These are phyloP conservation scores for sheep (Ovis aries) DNA, from an alignment of 2,113 vertebrate species.

Conservation along the genomic window ARS-UI_Ramb_v3.0 NC_056074.1:3917501-3918000, in stretches of 20 bases:
- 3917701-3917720: slow-evolving; percentile 8
- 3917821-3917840: neutral
- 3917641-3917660: neutral
- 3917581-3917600: neutral
- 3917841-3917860: neutral
- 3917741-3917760: slow-evolving; percentile 12
- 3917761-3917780: neutral
- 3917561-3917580: neutral
- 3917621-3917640: neutral
- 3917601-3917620: neutral
- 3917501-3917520: neutral
- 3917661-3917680: neutral
- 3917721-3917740: neutral
- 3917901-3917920: neutral
- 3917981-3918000: neutral
- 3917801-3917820: neutral
- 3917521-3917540: neutral
- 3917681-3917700: neutral
- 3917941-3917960: neutral
- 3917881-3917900: neutral
- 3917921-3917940: neutral
- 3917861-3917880: neutral
- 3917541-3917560: neutral
- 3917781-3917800: neutral
- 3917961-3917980: neutral